A percentile compares a stretch with the other conserved stretches of the same genome.
Evolutionary conservation across 2,113 vertebrate genomes (phyloP).

Genomic region (Cinclus mexicanus): DNA sequence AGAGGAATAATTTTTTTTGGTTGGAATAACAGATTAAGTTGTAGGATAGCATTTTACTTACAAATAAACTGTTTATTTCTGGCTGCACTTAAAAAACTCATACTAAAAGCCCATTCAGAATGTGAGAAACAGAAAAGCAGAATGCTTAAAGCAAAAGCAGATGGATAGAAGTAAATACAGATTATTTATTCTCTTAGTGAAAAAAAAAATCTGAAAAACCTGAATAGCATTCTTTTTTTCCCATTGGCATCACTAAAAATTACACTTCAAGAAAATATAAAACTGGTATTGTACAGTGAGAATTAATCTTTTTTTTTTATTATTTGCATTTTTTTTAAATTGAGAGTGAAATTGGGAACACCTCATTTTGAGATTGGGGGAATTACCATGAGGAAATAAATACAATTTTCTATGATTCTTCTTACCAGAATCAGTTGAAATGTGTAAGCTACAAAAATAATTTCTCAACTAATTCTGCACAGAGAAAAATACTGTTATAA

Average conservation of each 20-base stretch:
- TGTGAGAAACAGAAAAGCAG: background rate
- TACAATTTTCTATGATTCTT: background rate
- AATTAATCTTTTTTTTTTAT: background rate
- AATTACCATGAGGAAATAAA: background rate
- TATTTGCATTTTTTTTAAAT: background rate
- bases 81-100: background rate
- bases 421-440: background rate
- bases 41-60: background rate
- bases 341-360: rapidly evolving
- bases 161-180: background rate
- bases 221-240: rapidly evolving
- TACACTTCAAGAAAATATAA: background rate
- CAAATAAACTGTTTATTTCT: background rate
- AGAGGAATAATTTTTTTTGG: background rate
- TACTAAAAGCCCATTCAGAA: background rate
- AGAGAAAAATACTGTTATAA: background rate
- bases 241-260: background rate
- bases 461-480: background rate
- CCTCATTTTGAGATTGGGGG: rapidly evolving
- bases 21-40: background rate
- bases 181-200: background rate
- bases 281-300: background rate
- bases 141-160: background rate
- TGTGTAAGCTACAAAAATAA: background rate
- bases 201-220: background rate